Evolutionary conservation across 2,113 vertebrate species (phyloP), one percentile per base, ranked within the genome.

Genomic region (Xerus inauris): DNA sequence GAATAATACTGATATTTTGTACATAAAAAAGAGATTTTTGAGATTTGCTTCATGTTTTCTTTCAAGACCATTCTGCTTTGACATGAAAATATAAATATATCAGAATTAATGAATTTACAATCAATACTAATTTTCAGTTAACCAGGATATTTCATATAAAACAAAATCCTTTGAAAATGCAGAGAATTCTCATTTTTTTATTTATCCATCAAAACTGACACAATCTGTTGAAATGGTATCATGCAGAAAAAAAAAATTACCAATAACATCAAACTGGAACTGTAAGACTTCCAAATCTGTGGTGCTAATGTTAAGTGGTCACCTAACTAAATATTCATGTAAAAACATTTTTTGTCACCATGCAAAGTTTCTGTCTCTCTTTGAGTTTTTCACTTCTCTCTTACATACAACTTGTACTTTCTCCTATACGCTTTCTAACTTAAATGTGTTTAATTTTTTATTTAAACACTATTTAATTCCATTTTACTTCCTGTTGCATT

Each of bases 61-160:
- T 73, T 69, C 35, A 69, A 69, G 69, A 88, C 5, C 35, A 80
- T 87, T 88, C 13, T 51, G 49, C 6, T 54, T 82, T 84, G 76
- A 77, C 11, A 71, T 8, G 71, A 75, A 93, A 91, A 96, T 87
- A 57, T 22, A 92, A 79, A 73, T 17, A 38, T 38, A 84, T 11
- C 69, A 90, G 14, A 94, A 91, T 85, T 94, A 82, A 67, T 76
- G 14, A 94, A 84, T 14, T 94, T 92, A 80, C 91, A 94, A 87
- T 87, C 57, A 89, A 19, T 72, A 91, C 12, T 17, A 87, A 38
- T 65, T 92, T 86, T 86, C 35, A 32, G 30, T 80, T 89, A 82
- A 77, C 19, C 30, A 85, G 38, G 14, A 47, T 7, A 76, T 76
- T 90, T 49, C 42, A 75, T 86, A 35, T 79, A 82, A 89, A 11